Evolutionary conservation across 2,888 invertebrate genomes (phyloP).

Genomic region (Creontiades dilutus): DNA sequence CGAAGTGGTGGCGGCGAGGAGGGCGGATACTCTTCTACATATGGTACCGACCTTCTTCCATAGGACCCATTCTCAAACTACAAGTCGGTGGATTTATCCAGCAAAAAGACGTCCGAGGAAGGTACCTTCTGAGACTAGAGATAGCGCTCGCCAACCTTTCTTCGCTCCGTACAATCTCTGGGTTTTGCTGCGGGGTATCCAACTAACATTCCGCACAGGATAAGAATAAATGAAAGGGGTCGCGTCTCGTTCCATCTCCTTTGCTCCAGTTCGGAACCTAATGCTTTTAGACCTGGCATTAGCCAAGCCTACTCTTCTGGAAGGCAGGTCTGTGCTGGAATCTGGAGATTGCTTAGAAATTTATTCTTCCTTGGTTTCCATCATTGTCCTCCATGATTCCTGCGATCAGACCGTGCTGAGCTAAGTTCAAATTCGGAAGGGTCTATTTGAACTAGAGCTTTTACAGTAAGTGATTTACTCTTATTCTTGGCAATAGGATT

Average conservation of each 20-base stretch:
- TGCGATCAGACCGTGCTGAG: no score
- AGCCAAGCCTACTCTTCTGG: background rate
- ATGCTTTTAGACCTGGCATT: background rate
- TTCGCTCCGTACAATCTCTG: conserved; percentile 11
- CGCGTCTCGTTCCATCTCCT: conserved; percentile 9
- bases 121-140: background rate
- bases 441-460: no score
- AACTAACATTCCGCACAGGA: conserved; percentile 44
- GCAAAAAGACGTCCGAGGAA: conserved; percentile 61
- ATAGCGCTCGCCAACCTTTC: conserved; percentile 31
- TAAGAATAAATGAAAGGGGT: conserved; percentile 51
- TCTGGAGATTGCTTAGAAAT: background rate
- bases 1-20: conserved; percentile 35
- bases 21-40: conserved; percentile 61
- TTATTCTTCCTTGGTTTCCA: background rate
- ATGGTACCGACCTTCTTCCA: conserved; percentile 66
- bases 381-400: no score
- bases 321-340: background rate
- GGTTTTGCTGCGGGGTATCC: background rate
- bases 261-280: conserved; percentile 11
- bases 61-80: conserved; percentile 58
- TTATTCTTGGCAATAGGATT: no score
- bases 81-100: conserved; percentile 67
- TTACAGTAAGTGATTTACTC: no score
- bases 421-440: no score